Percentiles rank a stretch among this genome's conserved stretches.
phyloP scores from a whole-genome alignment of 1,140 invertebrate species.

The Galleria mellonella region DNA sequence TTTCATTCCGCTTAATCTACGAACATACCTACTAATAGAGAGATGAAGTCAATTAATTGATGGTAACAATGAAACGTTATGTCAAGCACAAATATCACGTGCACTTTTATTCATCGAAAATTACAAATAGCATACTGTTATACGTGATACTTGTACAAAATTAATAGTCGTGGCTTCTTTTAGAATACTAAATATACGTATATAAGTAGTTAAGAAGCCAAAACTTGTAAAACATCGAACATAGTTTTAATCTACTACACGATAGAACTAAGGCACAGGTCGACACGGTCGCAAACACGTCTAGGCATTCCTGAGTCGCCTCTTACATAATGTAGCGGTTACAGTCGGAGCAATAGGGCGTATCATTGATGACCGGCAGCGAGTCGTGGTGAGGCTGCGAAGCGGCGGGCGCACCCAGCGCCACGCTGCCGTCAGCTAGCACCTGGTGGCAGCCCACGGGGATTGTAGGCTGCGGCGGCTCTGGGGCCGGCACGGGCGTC shows the following conservation, averaged over 20 bases:
- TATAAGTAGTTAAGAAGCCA: background rate
- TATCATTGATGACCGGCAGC: conserved; percentile 64
- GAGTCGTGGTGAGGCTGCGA: conserved; percentile 30
- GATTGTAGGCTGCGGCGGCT: conserved; percentile 64
- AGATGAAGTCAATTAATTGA: conserved; percentile 21
- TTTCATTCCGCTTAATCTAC: conserved; percentile 25
- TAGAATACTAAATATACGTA: too few species aligned
- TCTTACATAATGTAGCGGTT: conserved; percentile 86
- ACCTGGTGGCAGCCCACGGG: conserved; percentile 61
- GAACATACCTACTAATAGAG: conserved; percentile 11
- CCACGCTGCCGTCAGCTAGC: conserved; percentile 52
- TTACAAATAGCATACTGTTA: conserved; percentile 4
- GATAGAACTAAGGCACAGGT: conserved; percentile 47
- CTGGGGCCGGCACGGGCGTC: conserved; percentile 39
- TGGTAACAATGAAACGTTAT: conserved; percentile 11
- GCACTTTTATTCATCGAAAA: background rate
- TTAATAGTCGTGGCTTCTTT: background rate
- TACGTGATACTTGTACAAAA: conserved; percentile 14
- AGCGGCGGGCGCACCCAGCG: conserved; percentile 44
- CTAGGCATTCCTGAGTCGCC: conserved; percentile 53
- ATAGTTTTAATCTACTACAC: conserved; percentile 22
- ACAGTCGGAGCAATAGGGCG: conserved; percentile 82
- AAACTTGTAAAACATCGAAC: conserved; percentile 1
- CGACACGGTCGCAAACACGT: conserved; percentile 71
- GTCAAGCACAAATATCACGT: conserved; percentile 17